Percentiles rank a stretch among this genome's conserved stretches.
Conservation (phyloP, 2,797 vertebrate species). For the Notamacropus eugenii region DNA sequence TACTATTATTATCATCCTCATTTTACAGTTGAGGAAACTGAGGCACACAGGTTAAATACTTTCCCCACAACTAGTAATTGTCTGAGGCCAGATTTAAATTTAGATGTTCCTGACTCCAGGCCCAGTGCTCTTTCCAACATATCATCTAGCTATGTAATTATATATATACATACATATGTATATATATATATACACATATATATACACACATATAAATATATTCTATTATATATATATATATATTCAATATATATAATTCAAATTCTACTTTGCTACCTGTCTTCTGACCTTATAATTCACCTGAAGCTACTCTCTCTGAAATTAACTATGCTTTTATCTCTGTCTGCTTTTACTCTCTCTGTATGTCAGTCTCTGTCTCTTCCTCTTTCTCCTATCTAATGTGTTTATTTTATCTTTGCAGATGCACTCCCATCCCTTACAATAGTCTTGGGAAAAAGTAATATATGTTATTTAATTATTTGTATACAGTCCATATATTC, state of each 20-base stretch:
- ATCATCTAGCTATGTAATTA: background rate
- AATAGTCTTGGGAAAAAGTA: background rate
- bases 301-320: background rate
- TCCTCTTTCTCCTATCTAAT: background rate
- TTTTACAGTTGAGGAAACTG: background rate
- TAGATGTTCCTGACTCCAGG: background rate
- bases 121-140: background rate
- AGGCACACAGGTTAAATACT: background rate
- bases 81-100: background rate
- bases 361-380: background rate
- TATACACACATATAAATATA: no score
- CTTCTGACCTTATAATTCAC: background rate
- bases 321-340: background rate
- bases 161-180: no score
- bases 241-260: background rate
- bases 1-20: background rate
- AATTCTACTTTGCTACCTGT: background rate
- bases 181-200: no score
- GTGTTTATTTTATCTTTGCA: constrained; percentile 16
- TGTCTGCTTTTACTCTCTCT: background rate
- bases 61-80: background rate
- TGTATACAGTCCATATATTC: no score
- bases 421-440: background rate
- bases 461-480: background rate
- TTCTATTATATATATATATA: no score